Percentiles rank a stretch among this genome's conserved stretches.
Evolutionary conservation across 2,888 invertebrate species (phyloP).

Genomic region (Tiphia femorata): DNA sequence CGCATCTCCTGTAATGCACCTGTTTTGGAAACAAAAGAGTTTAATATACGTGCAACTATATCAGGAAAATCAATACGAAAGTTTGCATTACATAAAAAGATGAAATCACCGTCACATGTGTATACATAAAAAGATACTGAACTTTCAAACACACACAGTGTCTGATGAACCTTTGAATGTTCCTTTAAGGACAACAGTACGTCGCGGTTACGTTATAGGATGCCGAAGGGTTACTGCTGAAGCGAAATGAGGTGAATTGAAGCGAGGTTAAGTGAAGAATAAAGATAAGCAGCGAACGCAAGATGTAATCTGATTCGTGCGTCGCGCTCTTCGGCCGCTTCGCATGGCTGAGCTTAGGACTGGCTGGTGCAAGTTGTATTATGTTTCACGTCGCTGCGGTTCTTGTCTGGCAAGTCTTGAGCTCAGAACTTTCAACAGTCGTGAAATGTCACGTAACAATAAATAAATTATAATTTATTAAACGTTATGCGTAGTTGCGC

Average conservation of each 20-base stretch:
- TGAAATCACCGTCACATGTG: too few species aligned
- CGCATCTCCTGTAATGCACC: too few species aligned
- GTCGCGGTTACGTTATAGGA: conserved; percentile 30
- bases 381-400: conserved; percentile 68
- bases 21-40: too few species aligned
- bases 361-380: conserved; percentile 68
- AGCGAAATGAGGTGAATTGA: conserved; percentile 62
- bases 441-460: conserved; percentile 39
- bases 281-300: conserved; percentile 65
- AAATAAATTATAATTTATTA: conserved; percentile 24
- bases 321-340: conserved; percentile 64
- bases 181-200: conserved; percentile 19
- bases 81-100: too few species aligned
- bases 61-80: too few species aligned
- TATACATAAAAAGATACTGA: too few species aligned
- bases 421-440: conserved; percentile 41
- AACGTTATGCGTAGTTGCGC: too few species aligned
- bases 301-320: conserved; percentile 69
- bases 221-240: conserved; percentile 50
- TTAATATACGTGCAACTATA: too few species aligned
- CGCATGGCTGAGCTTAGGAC: conserved; percentile 64
- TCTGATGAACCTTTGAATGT: too few species aligned
- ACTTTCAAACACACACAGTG: too few species aligned
- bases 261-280: conserved; percentile 61
- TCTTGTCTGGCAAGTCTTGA: conserved; percentile 59